These are phyloP conservation scores for Eurystomus glaucurus DNA, from an alignment of 2,797 vertebrate genomes.

Conservation along the genomic window DNA sequence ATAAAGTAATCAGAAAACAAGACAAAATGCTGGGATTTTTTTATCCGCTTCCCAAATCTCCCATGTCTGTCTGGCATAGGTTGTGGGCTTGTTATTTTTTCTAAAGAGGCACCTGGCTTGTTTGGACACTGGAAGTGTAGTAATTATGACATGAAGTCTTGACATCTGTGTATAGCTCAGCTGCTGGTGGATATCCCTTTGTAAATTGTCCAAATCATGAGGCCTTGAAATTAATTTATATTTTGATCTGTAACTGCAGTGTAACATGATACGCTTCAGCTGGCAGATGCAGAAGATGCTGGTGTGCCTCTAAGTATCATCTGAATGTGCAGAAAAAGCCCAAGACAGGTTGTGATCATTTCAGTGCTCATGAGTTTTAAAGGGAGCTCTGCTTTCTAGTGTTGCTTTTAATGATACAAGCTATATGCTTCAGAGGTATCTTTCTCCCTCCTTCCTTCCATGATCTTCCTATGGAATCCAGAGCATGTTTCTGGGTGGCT, in stretches of 20 bases:
- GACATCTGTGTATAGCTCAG: not conserved
- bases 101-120: not conserved
- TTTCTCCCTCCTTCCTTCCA: not conserved
- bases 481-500: not conserved
- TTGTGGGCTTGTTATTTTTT: not conserved
- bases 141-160: conserved; percentile 19
- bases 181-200: not conserved
- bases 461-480: not conserved
- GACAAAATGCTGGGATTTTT: not conserved
- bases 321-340: not conserved
- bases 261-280: conserved; percentile 18
- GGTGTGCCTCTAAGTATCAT: not conserved
- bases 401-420: not conserved
- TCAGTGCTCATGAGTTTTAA: not conserved
- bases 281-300: conserved; percentile 27
- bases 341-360: not conserved
- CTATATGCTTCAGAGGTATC: not conserved
- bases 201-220: conserved; percentile 24
- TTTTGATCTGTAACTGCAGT: conserved; percentile 4
- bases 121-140: not conserved
- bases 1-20: not conserved
- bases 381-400: not conserved
- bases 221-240: conserved; percentile 43
- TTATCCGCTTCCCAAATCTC: not conserved
- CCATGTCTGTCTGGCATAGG: not conserved